Conservation (phyloP, 2,888 invertebrate species). For the Steinernema hermaphroditum region DNA sequence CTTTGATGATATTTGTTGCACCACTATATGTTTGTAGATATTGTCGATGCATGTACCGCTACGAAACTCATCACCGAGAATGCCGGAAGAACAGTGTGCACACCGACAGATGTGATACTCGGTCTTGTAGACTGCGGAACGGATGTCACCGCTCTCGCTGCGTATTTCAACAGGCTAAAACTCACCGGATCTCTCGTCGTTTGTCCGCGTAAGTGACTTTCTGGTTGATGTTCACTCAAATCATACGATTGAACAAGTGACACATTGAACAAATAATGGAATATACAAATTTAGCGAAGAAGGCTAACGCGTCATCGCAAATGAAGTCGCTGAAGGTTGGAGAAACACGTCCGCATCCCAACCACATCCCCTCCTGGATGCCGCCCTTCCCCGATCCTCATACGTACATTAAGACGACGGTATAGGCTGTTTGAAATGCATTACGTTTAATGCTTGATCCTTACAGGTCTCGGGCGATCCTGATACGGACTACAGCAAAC, state of each 20-base stretch:
- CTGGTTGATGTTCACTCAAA: no score
- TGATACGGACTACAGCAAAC: constrained; percentile 55
- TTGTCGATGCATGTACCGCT: constrained; percentile 25
- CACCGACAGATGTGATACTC: constrained; percentile 21
- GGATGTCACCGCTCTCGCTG: constrained; percentile 10
- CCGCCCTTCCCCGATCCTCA: constrained; percentile 94
- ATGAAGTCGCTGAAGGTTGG: constrained; percentile 75
- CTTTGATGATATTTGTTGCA: no score
- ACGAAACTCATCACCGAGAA: constrained; percentile 29
- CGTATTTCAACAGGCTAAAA: constrained; percentile 19
- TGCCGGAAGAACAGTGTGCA: constrained; percentile 18
- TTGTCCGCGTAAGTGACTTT: constrained; percentile 21
- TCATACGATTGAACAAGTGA: no score
- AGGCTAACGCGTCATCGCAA: neutral
- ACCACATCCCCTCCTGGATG: constrained; percentile 85
- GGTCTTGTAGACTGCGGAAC: constrained; percentile 26
- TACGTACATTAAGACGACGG: constrained; percentile 91
- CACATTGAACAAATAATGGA: no score
- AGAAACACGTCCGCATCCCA: constrained; percentile 80
- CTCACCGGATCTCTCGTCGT: constrained; percentile 9
- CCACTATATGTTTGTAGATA: constrained; percentile 20
- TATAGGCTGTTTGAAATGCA: no score
- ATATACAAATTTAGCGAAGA: neutral
- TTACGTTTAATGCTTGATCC: no score
- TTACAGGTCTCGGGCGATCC: constrained; percentile 54